A percentile compares a stretch with the other conserved stretches of the same genome.
Evolutionary conservation across 92 coral and sea anemone species (phyloP).

Genomic region (Porites lobata): DNA sequence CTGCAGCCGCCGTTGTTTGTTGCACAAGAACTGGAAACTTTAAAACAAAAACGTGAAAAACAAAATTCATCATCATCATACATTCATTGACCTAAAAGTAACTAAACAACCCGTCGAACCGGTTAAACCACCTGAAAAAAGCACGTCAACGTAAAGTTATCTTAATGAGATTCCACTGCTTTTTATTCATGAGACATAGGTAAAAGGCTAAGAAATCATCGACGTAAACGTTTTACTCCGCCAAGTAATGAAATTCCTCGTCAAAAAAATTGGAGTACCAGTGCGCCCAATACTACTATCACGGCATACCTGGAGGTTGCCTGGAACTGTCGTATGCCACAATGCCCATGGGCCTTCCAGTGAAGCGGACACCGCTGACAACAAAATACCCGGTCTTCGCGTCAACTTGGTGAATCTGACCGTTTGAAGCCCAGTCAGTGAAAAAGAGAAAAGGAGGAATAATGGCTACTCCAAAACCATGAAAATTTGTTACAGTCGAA

Average conservation of each 20-base stretch:
- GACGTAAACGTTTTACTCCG: too few species aligned
- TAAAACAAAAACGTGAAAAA: too few species aligned
- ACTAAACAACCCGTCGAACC: background rate
- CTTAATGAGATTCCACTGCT: too few species aligned
- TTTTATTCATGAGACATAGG: too few species aligned
- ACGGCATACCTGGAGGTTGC: slow-evolving; percentile 64
- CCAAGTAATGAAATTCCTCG: too few species aligned
- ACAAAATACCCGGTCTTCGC: slow-evolving; percentile 18
- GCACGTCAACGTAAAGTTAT: too few species aligned
- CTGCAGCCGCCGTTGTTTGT: background rate
- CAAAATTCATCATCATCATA: background rate
- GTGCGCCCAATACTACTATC: background rate
- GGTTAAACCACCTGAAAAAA: too few species aligned
- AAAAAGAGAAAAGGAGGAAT: slow-evolving; percentile 45
- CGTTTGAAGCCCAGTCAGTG: slow-evolving; percentile 53
- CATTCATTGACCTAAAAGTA: background rate
- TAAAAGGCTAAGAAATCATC: too few species aligned
- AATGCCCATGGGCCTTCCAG: slow-evolving; percentile 60
- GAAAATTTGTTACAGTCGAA: slow-evolving; percentile 9
- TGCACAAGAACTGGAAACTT: background rate
- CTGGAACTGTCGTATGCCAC: slow-evolving; percentile 54
- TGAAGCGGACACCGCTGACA: slow-evolving; percentile 19
- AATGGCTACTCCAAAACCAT: slow-evolving; percentile 58
- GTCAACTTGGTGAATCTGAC: slow-evolving; percentile 38
- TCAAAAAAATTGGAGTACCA: background rate